Evolutionary conservation across 1,140 invertebrate genomes (phyloP).

Genomic region (Pinna nobilis): DNA sequence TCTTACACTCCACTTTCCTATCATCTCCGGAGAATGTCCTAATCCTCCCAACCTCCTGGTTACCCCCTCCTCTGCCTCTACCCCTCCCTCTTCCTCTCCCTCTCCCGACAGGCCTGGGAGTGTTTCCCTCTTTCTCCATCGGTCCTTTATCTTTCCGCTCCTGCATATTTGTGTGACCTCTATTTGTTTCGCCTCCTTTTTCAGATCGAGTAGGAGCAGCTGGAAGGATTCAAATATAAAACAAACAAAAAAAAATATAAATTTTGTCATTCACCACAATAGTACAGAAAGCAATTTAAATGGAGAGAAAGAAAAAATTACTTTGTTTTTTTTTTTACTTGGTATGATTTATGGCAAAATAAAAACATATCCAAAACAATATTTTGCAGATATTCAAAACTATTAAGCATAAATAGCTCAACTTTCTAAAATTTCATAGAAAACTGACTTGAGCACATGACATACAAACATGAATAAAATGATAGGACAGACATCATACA

Average conservation of each 20-base stretch:
- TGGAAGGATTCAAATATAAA: neutral
- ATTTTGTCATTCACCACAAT: too few relatives aligned
- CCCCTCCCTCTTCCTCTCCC: constrained; percentile 60
- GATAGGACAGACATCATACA: too few relatives aligned
- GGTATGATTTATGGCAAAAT: too few relatives aligned
- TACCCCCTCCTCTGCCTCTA: constrained; percentile 40
- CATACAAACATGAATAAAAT: too few relatives aligned
- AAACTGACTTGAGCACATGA: too few relatives aligned
- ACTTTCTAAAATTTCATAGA: too few relatives aligned
- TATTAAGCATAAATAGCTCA: too few relatives aligned
- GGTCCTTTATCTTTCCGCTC: constrained; percentile 8
- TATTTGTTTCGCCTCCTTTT: neutral
- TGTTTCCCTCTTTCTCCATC: constrained; percentile 26
- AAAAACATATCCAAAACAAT: too few relatives aligned
- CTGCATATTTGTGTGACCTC: neutral
- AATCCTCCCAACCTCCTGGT: constrained; percentile 27
- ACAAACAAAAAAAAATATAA: neutral
- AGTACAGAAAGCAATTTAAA: neutral
- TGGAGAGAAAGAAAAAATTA: neutral
- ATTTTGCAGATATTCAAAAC: too few relatives aligned
- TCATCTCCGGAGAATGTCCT: constrained; percentile 59
- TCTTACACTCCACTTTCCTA: constrained; percentile 57
- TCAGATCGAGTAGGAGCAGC: neutral
- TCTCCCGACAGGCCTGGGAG: constrained; percentile 42
- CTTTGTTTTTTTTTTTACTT: too few relatives aligned